Percentiles rank a stretch among this genome's conserved stretches.
These are phyloP conservation scores for Nannoperca australis DNA, from an alignment of 2,797 vertebrate genomes.

Conservation along the genomic window DNA sequence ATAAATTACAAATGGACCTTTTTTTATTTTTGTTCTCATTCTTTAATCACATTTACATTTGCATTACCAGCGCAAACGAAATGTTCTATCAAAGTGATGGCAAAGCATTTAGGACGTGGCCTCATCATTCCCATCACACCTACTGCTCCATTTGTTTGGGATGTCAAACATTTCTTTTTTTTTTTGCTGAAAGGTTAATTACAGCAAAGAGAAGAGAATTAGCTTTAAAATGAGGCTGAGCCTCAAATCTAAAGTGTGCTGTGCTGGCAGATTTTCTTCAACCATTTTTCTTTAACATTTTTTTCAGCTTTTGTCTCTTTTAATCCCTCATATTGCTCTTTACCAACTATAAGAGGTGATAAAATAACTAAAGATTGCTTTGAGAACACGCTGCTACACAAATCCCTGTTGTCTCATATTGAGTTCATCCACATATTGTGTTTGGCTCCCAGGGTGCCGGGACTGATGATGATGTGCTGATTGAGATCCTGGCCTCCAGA, in stretches of 20 bases:
- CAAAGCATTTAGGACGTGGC: conserved; percentile 31
- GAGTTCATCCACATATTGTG: conserved; percentile 22
- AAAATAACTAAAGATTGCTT: not conserved
- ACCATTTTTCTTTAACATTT: not conserved
- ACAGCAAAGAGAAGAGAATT: conserved; percentile 6
- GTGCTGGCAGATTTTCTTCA: not conserved
- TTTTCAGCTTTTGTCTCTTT: not conserved
- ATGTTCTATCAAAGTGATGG: conserved; percentile 45
- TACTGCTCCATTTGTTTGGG: conserved; percentile 24
- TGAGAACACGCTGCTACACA: not conserved
- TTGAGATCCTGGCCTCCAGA: conserved; percentile 95
- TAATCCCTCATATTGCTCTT: not conserved
- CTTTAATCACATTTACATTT: conserved; percentile 40
- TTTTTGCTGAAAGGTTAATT: conserved; percentile 44
- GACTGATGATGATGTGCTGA: conserved; percentile 92
- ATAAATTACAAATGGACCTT: not conserved
- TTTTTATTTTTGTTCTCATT: not conserved
- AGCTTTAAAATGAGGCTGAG: not conserved
- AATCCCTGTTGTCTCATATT: not conserved
- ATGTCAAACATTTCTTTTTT: not conserved
- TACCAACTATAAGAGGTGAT: not conserved
- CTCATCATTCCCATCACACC: conserved; percentile 21
- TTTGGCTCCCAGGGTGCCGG: conserved; percentile 90
- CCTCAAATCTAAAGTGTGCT: not conserved
- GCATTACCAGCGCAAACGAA: conserved; percentile 16